Base-by-base conservation (phyloP, 1,140 invertebrate species). In the Lepidurus couesii region DNA sequence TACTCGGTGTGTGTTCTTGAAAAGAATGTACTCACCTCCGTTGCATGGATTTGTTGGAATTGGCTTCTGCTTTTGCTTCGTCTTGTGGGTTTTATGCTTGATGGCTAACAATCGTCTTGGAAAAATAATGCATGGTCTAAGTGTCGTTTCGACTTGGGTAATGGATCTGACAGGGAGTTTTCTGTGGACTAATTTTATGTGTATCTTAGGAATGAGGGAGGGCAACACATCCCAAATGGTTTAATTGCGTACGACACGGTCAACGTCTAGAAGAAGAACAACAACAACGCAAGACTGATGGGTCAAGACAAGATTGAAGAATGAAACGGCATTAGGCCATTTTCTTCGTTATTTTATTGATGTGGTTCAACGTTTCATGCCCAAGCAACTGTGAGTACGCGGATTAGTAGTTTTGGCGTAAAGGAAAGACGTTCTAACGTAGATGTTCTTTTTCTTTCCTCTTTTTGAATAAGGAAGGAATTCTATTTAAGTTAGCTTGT, bases 151-250 rank as follows among this genome's bases (percentile, higher is more conserved):
- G 10, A 73, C 26, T 43, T 74, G 10, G 53, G 16, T n/a, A 65
- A 13, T 65, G 13, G 53, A 9, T 65, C 6, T 7, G 1, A 65
- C 0, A 7, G 16, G 6, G 13, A 7, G 13, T 13, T 4, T 7
- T n/a, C 13, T 7, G 8, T n/a, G 1, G 21, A 21, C 26, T 74
- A 73, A 13, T 75, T 4, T 77, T 21, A 43, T 73, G 5, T 77
- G n/a, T 44, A 42, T 26, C 26, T 47, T 75, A 80, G 79, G 76
- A 80, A 80, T 77, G 79, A 80, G 76, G 79, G 75, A 79, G 76
- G 79, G 47, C 44, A 79, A 73, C 79, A 80, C 79, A 74, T 80
- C 79, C 26, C 75, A 74, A 80, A 80, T 80, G 79, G 79, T 80
- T 73, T 80, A 74, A 77, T 75, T 47, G 76, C 79, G 11, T 80